Percentiles rank a stretch among this genome's conserved stretches.
Evolutionary conservation across 1,140 invertebrate genomes (phyloP).

Genomic region (Dolichoris vasculosae): DNA sequence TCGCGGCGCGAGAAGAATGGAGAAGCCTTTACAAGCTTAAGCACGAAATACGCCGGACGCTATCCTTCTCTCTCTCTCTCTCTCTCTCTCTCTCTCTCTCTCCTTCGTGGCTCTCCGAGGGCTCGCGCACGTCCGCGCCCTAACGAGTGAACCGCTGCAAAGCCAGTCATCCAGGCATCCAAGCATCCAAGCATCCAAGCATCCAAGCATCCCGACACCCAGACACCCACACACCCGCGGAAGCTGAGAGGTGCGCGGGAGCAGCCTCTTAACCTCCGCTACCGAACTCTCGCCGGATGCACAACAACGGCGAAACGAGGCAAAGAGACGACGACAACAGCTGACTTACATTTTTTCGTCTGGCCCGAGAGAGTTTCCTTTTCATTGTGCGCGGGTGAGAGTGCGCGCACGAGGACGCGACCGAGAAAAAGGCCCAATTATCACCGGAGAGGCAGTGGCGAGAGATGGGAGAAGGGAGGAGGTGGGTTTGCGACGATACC

Average conservation of each 20-base stretch:
- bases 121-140: background rate
- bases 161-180: too few species aligned
- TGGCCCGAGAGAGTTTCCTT: background rate
- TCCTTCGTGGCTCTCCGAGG: background rate
- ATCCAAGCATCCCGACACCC: too few species aligned
- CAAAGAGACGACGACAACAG: background rate
- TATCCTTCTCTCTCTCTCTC: background rate
- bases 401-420: background rate
- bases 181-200: too few species aligned
- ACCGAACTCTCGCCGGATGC: background rate
- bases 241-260: too few species aligned
- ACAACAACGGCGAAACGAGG: background rate
- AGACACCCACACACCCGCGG: too few species aligned
- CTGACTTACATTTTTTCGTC: background rate
- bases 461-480: too few species aligned
- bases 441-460: background rate
- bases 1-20: background rate
- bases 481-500: too few species aligned
- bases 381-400: constrained; percentile 31
- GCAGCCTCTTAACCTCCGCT: too few species aligned
- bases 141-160: background rate
- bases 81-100: background rate
- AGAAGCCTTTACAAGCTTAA: background rate
- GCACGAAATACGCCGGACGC: background rate
- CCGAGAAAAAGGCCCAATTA: constrained; percentile 16